Evolutionary conservation across 2,888 invertebrate species (phyloP).

Genomic region (Leucophora obtusa): DNA sequence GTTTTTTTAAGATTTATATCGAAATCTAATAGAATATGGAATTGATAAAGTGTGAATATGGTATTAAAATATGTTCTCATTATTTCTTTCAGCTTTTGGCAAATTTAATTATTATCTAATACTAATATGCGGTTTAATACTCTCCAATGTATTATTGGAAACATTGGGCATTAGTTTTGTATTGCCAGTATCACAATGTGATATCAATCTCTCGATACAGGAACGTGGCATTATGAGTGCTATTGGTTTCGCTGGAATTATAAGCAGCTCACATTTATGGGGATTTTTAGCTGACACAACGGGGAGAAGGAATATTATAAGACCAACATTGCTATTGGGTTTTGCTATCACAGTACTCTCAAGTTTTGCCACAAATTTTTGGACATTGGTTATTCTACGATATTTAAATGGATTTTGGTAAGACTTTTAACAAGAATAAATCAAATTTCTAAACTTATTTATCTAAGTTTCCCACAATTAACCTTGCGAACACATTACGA

Average conservation of each 20-base stretch:
- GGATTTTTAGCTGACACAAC: slow-evolving; percentile 81
- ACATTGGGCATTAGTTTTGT: slow-evolving; percentile 80
- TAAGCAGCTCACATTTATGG: slow-evolving; percentile 81
- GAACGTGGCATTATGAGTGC: slow-evolving; percentile 78
- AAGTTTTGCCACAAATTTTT: slow-evolving; percentile 79
- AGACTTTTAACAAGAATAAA: slow-evolving; percentile 66
- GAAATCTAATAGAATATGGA: not conserved
- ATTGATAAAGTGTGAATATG: not conserved
- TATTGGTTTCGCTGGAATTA: slow-evolving; percentile 79
- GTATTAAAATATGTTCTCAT: not conserved
- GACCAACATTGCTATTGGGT: slow-evolving; percentile 79
- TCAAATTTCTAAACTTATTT: too few relatives aligned
- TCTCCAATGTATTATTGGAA: slow-evolving; percentile 78
- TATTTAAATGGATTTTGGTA: slow-evolving; percentile 81
- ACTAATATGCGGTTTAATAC: slow-evolving; percentile 79
- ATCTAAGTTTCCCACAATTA: too few relatives aligned
- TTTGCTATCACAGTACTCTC: slow-evolving; percentile 79
- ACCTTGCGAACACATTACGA: too few relatives aligned
- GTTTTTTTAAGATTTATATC: not conserved
- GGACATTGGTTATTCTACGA: slow-evolving; percentile 79
- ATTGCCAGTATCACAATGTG: slow-evolving; percentile 80
- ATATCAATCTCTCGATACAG: slow-evolving; percentile 75
- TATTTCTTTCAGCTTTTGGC: slow-evolving; percentile 78
- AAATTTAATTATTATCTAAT: slow-evolving; percentile 80
- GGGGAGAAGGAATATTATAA: slow-evolving; percentile 79